Conservation (phyloP, 2,888 invertebrate species). For the Hololepta plana region DNA sequence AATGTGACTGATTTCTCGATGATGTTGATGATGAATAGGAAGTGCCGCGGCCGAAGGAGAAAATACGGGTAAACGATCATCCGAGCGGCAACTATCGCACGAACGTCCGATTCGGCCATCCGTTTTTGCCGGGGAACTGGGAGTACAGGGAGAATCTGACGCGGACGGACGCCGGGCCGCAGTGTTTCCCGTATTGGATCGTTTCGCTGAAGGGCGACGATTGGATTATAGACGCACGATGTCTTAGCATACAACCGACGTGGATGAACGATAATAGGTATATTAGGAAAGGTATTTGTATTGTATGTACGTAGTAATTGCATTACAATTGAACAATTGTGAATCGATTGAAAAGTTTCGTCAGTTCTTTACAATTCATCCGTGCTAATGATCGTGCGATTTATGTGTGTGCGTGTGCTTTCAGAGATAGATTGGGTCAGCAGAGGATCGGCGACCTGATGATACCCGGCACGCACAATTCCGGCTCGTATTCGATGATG, state of each 20-base stretch:
- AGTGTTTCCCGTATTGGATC: slow-evolving; percentile 54
- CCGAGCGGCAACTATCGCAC: slow-evolving; percentile 32
- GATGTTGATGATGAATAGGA: not conserved
- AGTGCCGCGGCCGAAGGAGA: not conserved
- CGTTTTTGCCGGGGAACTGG: slow-evolving; percentile 42
- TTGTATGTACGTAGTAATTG: too few relatives aligned
- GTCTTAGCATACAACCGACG: slow-evolving; percentile 63
- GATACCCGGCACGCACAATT: slow-evolving; percentile 54
- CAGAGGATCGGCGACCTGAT: slow-evolving; percentile 40
- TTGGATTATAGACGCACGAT: slow-evolving; percentile 41
- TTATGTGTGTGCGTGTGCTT: slow-evolving; percentile 17
- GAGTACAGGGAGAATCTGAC: slow-evolving; percentile 23
- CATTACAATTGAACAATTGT: too few relatives aligned
- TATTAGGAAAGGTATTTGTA: slow-evolving; percentile 21
- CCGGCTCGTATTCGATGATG: slow-evolving; percentile 36
- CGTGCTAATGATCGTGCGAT: slow-evolving; percentile 2
- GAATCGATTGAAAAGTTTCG: not conserved
- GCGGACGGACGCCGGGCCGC: slow-evolving; percentile 25
- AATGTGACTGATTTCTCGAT: not conserved
- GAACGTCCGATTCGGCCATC: slow-evolving; percentile 34
- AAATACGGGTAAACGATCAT: slow-evolving; percentile 8
- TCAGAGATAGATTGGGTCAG: slow-evolving; percentile 33
- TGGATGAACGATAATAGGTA: slow-evolving; percentile 60
- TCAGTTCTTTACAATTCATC: slow-evolving; percentile 3
- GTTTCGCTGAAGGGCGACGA: slow-evolving; percentile 41